A percentile compares a stretch with the other conserved stretches of the same genome.
phyloP scores from a whole-genome alignment of 2,113 vertebrate genomes.

The Clupea harengus region DNA sequence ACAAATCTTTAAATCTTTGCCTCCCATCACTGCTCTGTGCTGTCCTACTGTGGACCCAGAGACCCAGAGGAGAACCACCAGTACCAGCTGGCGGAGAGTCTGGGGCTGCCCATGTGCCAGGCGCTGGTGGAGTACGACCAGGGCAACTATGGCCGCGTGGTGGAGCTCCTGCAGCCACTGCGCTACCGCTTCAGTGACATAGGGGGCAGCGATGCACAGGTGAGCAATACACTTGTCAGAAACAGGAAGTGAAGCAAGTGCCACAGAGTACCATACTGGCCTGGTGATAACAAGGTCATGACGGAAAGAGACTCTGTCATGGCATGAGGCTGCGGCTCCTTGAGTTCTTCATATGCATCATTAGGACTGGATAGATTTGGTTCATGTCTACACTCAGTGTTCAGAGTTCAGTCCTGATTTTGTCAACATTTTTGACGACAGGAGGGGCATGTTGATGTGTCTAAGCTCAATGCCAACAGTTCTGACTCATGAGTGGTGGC shows the following conservation, averaged over 20 bases:
- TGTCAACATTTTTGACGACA: too few relatives aligned
- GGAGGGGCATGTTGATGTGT: too few relatives aligned
- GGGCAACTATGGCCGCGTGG: conserved; percentile 73
- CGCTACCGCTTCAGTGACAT: conserved; percentile 73
- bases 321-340: too few relatives aligned
- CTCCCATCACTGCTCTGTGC: neutral
- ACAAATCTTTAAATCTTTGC: neutral
- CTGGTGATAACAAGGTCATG: neutral
- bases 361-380: too few relatives aligned
- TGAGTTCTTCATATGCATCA: too few relatives aligned
- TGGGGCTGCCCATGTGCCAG: conserved; percentile 85
- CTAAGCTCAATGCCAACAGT: too few relatives aligned
- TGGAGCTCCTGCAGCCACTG: conserved; percentile 84
- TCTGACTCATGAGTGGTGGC: too few relatives aligned
- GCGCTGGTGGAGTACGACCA: conserved; percentile 82
- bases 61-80: conserved; percentile 75
- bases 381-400: too few relatives aligned
- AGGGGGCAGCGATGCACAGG: conserved; percentile 94
- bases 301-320: too few relatives aligned
- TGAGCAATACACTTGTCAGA: conserved; percentile 52
- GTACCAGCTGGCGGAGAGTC: conserved; percentile 64
- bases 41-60: conserved; percentile 56
- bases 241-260: neutral
- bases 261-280: neutral
- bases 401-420: too few relatives aligned